Evolutionary conservation across 2,888 invertebrate species (phyloP), one percentile per base, ranked within the genome.

Genomic region (Bedellia somnulentella): DNA sequence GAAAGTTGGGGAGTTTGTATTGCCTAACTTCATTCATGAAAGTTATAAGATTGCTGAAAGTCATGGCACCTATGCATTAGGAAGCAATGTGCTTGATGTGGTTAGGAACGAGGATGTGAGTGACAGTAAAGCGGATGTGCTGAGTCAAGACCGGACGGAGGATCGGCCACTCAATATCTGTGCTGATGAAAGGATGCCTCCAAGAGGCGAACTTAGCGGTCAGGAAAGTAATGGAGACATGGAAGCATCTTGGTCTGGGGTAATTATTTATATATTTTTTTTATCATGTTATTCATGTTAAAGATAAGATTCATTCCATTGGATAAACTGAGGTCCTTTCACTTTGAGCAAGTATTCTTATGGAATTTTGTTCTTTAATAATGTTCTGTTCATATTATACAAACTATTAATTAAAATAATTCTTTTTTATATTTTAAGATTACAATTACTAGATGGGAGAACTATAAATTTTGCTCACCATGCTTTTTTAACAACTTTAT

Each of bases 171-270:
- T 89, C 27, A 87, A 89, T 51, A 90, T 92, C 46, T 81, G 88
- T 43, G 85, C 91, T 0, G 90, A 92, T 49, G 92, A 92, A 57
- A 83, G 85, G 40, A 91, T 92, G 89, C 91, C 92, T 21, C 86
- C 91, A 1, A 81, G 89, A 37, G 91, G 91, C 1, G 92, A 92
- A 61, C 79, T 92, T 24, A 90, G 89, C 9, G 91, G 89, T 10
- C 91, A 90, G 54, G 92, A 91, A 53, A 89, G 89, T 61, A 86
- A 89, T 49, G 89, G 89, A 8, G 86, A 86, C 42, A 86, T 86
- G 51, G 89, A 89, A 43, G 81, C 82, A 10, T 82, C 86, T 2
- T 87, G 89, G 81, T 85, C 82, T 58, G 81, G 86, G 73, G 83
- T 89, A 61, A 75, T 75, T n/a, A n/a, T n/a, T n/a, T 44, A 26